These are phyloP conservation scores for Leucophenga varia DNA, from an alignment of 1,140 invertebrate genomes.

Conservation along the genomic window DNA sequence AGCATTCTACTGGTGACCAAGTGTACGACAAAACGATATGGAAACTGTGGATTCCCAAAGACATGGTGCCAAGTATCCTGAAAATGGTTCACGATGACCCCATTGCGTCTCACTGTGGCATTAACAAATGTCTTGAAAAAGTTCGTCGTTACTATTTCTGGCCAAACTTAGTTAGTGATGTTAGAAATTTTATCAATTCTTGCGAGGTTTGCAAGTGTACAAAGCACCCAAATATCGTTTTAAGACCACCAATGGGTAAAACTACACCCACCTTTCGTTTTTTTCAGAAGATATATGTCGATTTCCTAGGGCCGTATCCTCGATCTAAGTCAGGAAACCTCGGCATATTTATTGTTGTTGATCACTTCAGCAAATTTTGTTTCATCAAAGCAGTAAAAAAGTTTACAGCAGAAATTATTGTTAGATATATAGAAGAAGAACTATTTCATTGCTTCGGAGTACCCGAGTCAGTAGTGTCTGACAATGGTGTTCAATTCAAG, in stretches of 20 bases:
- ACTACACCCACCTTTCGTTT: background rate
- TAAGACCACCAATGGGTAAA: conserved; percentile 4
- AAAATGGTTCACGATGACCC: background rate
- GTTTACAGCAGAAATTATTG: background rate
- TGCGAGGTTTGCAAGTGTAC: conserved; percentile 10
- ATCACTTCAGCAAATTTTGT: conserved; percentile 7
- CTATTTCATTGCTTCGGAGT: conserved; percentile 7
- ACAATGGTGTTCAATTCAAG: conserved; percentile 7
- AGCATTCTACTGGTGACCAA: background rate
- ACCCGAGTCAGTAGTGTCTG: conserved; percentile 4
- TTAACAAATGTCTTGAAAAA: background rate
- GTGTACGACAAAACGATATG: conserved; percentile 1
- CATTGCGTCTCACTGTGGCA: conserved; percentile 1
- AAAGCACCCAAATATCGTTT: conserved; percentile 4
- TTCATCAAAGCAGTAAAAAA: conserved; percentile 11
- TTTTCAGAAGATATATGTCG: conserved; percentile 6
- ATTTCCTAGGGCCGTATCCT: conserved; percentile 8
- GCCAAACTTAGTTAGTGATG: conserved; percentile 1
- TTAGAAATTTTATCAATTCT: background rate
- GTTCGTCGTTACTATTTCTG: conserved; percentile 2
- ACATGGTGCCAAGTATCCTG: background rate
- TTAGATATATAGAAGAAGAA: conserved; percentile 3
- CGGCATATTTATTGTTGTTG: conserved; percentile 5
- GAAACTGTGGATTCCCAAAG: conserved; percentile 12
- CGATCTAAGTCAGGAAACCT: conserved; percentile 3